Evolutionary conservation across 2,888 invertebrate genomes (phyloP).

Genomic region (Cataglyphis livida): DNA sequence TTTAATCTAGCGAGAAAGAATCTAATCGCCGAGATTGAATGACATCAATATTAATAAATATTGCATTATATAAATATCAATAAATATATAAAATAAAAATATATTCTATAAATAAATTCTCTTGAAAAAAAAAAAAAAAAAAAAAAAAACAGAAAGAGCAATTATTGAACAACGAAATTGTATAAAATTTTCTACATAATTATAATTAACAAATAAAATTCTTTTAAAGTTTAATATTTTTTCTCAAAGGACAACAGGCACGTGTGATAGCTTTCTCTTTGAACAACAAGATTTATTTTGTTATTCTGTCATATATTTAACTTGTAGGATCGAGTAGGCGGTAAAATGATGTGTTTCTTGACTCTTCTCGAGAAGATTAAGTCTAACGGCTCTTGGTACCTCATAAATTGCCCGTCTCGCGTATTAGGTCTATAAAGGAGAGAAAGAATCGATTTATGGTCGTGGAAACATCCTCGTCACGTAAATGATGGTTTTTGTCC

Average conservation of each 20-base stretch:
- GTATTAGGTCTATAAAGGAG: slow-evolving; percentile 55
- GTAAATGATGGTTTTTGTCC: slow-evolving; percentile 31
- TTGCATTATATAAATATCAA: background rate
- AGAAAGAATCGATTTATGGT: slow-evolving; percentile 65
- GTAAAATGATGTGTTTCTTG: slow-evolving; percentile 31
- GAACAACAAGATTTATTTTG: slow-evolving; percentile 11
- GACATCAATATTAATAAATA: background rate
- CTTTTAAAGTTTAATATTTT: background rate
- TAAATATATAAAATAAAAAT: background rate
- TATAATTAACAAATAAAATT: slow-evolving; percentile 2
- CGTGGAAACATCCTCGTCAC: slow-evolving; percentile 63
- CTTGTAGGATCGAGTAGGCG: slow-evolving; percentile 59
- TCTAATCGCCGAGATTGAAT: background rate
- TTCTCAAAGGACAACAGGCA: background rate
- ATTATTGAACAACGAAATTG: background rate
- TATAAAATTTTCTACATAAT: background rate
- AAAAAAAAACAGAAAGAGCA: background rate
- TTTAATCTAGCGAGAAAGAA: slow-evolving; percentile 2
- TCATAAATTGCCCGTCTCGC: slow-evolving; percentile 63
- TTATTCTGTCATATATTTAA: slow-evolving; percentile 54
- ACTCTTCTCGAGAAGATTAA: slow-evolving; percentile 64
- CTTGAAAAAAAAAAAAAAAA: too few species aligned
- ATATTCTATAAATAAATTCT: background rate
- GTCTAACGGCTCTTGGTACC: slow-evolving; percentile 63
- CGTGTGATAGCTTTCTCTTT: background rate